Base-by-base conservation (phyloP, 2,888 invertebrate genomes). In the Campoletis raptor region DNA sequence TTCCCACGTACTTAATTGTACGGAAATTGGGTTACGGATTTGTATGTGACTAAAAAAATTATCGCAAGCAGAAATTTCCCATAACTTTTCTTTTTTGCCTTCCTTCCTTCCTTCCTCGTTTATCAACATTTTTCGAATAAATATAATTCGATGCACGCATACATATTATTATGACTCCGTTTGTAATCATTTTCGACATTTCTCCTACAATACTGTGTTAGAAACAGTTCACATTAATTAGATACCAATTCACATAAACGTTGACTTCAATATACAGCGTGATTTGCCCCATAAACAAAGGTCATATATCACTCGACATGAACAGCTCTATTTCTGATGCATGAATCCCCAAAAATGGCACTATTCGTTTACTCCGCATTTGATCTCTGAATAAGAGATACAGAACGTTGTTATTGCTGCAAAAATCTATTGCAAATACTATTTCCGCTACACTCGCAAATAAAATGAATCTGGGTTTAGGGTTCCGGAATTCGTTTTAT, bases 371-470 rank as follows among this genome's bases (percentile, higher is more conserved):
- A 0, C 12, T 61, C 30, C 30, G 30, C 30, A 24, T 61, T 61
- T 5, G 15, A 30, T 15, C 3, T 12, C 15, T 61, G 57, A 12
- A 24, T 30, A 15, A 12, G 21, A 12, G 30, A 30, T 30, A 61
- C 61, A 42, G 15, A 70, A 15, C 9, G 48, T 70, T 18, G 18
- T 30, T 18, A 30, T 36, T 9, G 45, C 30, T 15, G 70, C 9
- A 74, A 24, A 40, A 74, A 57, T 18, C 24, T 24, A 7, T 21
- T 12, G 15, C 24, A 15, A 54, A 74, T 40, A 42, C 21, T 40
- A 57, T 74, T 74, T 74, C 42, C 74, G 24, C 12, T 15, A 24
- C 42, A 57, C 24, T 37, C 57, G 74, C 40, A 24, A 2, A 9
- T 12, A 24, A 57, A 24, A 52, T n/a, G 5, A 42, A 61, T 8